These are phyloP conservation scores for Desmodus rotundus DNA, from an alignment of 2,113 vertebrate species.

Conservation along the genomic window DNA sequence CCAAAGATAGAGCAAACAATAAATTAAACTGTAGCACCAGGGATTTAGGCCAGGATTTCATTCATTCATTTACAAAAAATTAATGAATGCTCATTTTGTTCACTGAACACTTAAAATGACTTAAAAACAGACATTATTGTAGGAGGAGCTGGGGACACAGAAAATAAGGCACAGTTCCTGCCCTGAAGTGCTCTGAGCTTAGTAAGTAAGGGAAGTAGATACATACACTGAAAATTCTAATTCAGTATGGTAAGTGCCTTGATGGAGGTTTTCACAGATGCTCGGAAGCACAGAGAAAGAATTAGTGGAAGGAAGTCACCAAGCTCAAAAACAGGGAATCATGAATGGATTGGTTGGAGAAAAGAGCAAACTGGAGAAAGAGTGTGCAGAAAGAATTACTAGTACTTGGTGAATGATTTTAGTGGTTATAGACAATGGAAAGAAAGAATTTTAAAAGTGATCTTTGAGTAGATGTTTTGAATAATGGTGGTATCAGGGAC, in stretches of 20 bases:
- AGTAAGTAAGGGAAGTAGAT: not conserved
- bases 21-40: not conserved
- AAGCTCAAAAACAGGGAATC: not conserved
- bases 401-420: not conserved
- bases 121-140: not conserved
- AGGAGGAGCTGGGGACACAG: not conserved
- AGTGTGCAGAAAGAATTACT: not conserved
- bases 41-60: not conserved
- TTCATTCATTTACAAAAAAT: conserved; percentile 9
- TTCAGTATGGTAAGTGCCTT: not conserved
- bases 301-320: not conserved
- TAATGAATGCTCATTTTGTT: not conserved
- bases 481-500: not conserved
- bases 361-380: not conserved
- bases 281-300: not conserved
- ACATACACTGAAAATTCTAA: not conserved
- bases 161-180: not conserved
- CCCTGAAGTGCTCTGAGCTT: not conserved
- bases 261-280: not conserved
- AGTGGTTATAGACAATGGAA: not conserved
- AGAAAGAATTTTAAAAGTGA: not conserved
- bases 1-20: not conserved
- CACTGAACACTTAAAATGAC: not conserved
- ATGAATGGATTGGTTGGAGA: conserved; percentile 1
- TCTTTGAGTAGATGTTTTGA: conserved; percentile 21